These are phyloP conservation scores for Drosophila vallismaia DNA, from an alignment of 2,888 invertebrate genomes.

Conservation along the genomic window DNA sequence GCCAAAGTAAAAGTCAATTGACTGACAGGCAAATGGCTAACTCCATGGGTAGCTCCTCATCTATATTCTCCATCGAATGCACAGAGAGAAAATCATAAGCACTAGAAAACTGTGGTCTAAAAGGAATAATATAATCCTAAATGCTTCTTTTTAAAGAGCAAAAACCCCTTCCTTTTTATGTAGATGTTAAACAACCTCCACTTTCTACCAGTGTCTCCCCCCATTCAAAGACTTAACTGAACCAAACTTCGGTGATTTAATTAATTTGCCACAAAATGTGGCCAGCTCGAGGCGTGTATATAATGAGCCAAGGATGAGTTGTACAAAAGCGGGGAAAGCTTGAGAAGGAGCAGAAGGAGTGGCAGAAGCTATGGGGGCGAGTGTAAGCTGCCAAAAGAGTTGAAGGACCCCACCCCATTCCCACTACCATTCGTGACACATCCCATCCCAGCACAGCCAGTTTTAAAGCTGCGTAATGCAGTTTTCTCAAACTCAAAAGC, in stretches of 20 bases:
- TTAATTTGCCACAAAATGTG: conserved; percentile 77
- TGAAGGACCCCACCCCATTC: background rate
- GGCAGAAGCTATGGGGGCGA: background rate
- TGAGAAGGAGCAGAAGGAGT: background rate
- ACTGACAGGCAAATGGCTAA: conserved; percentile 66
- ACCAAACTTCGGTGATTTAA: conserved; percentile 58
- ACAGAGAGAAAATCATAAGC: background rate
- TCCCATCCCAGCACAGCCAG: conserved; percentile 23
- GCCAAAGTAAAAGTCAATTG: conserved; percentile 74
- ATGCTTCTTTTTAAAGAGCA: too few species aligned
- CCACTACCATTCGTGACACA: conserved; percentile 29
- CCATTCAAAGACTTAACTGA: conserved; percentile 36
- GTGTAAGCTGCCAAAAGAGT: conserved; percentile 11
- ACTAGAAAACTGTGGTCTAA: too few species aligned
- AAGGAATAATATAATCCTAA: too few species aligned
- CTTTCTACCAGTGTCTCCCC: conserved; percentile 13
- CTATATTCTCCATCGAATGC: conserved; percentile 23
- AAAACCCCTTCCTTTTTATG: background rate
- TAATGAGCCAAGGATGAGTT: conserved; percentile 60
- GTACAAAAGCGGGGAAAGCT: conserved; percentile 16
- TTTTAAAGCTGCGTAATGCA: conserved; percentile 41
- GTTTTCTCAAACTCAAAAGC: conserved; percentile 35
- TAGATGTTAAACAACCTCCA: background rate
- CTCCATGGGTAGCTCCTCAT: conserved; percentile 21
- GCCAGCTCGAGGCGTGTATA: conserved; percentile 50